These are phyloP conservation scores for Crotalus tigris DNA, from an alignment of 2,113 vertebrate species.

Conservation along the genomic window DNA sequence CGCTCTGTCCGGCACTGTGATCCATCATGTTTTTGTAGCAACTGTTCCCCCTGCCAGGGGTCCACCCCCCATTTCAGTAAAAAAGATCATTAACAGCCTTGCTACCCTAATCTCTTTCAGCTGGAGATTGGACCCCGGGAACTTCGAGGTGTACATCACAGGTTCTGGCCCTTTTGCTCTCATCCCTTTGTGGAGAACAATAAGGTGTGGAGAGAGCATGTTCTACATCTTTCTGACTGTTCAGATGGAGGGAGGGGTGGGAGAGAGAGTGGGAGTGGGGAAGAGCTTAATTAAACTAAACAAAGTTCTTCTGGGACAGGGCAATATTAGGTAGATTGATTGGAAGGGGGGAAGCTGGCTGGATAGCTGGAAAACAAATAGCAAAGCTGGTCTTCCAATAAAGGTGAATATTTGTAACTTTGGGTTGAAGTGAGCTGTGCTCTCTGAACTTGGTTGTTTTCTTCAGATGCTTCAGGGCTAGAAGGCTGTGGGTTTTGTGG, in stretches of 20 bases:
- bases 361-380: neutral
- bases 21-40: neutral
- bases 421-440: too few relatives aligned
- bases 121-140: neutral
- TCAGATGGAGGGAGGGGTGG: neutral
- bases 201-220: neutral
- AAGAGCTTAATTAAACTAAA: conserved; percentile 14
- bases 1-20: neutral
- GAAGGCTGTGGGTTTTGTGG: neutral
- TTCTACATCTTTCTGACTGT: neutral
- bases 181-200: neutral
- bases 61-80: neutral
- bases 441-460: neutral
- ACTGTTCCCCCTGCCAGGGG: neutral
- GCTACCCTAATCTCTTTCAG: neutral
- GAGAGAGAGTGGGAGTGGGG: neutral
- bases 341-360: neutral
- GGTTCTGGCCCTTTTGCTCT: neutral
- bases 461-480: neutral
- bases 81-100: neutral
- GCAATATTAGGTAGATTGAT: neutral
- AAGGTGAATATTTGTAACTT: neutral
- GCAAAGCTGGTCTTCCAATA: neutral
- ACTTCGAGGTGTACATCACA: neutral
- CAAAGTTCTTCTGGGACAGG: neutral